Evolutionary conservation across 64 coral and sea anemone species (phyloP).

Genomic region (Catalaphyllia jardinei): DNA sequence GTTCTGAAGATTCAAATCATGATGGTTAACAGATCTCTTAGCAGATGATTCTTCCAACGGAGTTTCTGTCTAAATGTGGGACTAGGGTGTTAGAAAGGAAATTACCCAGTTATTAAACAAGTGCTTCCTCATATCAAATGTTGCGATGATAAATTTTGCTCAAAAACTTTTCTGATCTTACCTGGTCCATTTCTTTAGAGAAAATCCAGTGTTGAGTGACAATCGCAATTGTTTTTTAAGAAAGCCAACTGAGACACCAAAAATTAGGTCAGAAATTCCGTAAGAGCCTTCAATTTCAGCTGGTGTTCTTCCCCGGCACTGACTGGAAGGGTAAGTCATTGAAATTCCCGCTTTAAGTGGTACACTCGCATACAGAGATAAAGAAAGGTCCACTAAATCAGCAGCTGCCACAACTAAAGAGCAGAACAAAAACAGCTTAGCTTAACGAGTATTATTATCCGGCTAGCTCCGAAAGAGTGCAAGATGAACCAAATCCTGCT

Average conservation of each 20-base stretch:
- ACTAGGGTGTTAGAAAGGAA: neutral
- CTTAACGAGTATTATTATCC: too few species aligned
- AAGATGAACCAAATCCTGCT: too few species aligned
- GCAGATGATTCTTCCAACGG: too few species aligned
- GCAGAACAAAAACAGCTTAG: too few species aligned
- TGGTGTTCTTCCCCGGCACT: neutral
- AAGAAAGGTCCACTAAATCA: neutral
- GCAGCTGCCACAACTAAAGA: neutral
- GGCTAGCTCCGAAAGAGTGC: too few species aligned
- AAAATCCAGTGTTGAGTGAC: neutral
- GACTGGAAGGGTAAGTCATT: neutral
- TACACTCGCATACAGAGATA: neutral
- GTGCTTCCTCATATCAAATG: neutral
- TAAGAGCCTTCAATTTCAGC: neutral
- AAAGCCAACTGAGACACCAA: slow-evolving; percentile 15
- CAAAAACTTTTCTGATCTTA: neutral
- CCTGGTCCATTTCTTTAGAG: neutral
- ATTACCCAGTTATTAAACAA: neutral
- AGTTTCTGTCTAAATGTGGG: too few species aligned
- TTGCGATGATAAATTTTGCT: neutral
- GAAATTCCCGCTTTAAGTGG: slow-evolving; percentile 11
- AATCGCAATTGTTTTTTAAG: neutral
- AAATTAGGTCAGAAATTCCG: neutral
- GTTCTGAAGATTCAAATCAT: too few species aligned
- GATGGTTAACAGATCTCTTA: too few species aligned